Evolutionary conservation across 92 coral and sea anemone genomes (phyloP).

Genomic region (Pocillopora meandrina): DNA sequence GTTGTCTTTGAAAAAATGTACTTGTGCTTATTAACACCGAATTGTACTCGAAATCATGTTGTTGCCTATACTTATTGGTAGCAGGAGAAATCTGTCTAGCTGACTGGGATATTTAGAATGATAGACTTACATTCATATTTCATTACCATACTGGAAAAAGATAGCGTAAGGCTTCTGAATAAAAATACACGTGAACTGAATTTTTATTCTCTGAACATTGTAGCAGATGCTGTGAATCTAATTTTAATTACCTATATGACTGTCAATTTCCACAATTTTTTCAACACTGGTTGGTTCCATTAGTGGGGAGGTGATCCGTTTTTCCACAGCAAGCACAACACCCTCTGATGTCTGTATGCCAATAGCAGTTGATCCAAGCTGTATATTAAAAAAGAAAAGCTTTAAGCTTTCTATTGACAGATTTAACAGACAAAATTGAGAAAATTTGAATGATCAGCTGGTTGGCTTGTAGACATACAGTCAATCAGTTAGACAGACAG

Average conservation of each 20-base stretch:
- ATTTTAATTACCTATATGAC: slow-evolving; percentile 78
- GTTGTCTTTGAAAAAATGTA: too few relatives aligned
- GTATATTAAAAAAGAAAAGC: not conserved
- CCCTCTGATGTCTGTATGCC: slow-evolving; percentile 99
- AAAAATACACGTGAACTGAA: not conserved
- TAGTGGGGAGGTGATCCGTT: slow-evolving; percentile 93
- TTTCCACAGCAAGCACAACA: slow-evolving; percentile 95
- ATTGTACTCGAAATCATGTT: too few relatives aligned
- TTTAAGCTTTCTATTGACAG: not conserved
- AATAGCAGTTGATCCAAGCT: slow-evolving; percentile 99
- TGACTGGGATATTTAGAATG: too few relatives aligned
- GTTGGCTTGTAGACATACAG: too few relatives aligned
- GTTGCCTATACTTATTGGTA: too few relatives aligned
- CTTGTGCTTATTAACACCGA: too few relatives aligned
- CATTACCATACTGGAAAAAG: too few relatives aligned
- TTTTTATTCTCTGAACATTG: too few relatives aligned
- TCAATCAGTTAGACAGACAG: not conserved
- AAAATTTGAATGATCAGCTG: not conserved
- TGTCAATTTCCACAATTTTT: slow-evolving; percentile 97
- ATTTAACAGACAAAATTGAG: not conserved
- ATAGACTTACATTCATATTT: too few relatives aligned
- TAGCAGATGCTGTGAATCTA: too few relatives aligned
- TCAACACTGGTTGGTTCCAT: slow-evolving; percentile 97
- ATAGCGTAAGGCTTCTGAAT: too few relatives aligned
- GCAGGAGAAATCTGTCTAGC: too few relatives aligned